Conservation (phyloP, 2,888 invertebrate species). For the Orgyia antiqua region DNA sequence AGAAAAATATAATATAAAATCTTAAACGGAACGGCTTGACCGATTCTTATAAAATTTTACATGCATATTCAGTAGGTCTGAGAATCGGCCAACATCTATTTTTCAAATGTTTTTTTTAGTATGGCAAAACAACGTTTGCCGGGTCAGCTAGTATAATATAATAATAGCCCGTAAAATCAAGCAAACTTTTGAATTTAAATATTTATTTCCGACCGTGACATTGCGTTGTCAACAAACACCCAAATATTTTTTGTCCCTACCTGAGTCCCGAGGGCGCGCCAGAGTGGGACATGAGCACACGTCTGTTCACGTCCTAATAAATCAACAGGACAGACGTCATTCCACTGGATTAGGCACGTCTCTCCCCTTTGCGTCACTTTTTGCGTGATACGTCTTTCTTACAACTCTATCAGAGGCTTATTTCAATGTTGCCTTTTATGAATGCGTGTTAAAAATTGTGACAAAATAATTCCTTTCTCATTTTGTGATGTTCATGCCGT, state of each 20-base stretch:
- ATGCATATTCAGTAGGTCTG: too few species aligned
- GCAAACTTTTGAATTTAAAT: too few species aligned
- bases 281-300: constrained; percentile 39
- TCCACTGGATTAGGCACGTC: constrained; percentile 42
- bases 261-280: constrained; percentile 38
- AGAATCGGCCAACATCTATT: too few species aligned
- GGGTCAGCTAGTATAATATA: too few species aligned
- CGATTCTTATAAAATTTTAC: too few species aligned
- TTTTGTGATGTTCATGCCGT: neutral
- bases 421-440: constrained; percentile 18
- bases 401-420: constrained; percentile 26
- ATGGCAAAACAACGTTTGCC: too few species aligned
- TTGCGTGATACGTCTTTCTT: constrained; percentile 27
- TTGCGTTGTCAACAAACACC: constrained; percentile 67
- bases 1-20: too few species aligned
- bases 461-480: constrained; percentile 11
- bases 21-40: too few species aligned
- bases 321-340: constrained; percentile 55
- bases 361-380: constrained; percentile 34
- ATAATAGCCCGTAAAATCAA: too few species aligned
- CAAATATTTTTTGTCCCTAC: constrained; percentile 53
- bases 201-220: constrained; percentile 44
- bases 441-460: constrained; percentile 12
- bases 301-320: constrained; percentile 59
- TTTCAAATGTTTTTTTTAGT: too few species aligned